Conservation (phyloP, 2,113 vertebrate species). For the Psilopsiagon aymara region DNA sequence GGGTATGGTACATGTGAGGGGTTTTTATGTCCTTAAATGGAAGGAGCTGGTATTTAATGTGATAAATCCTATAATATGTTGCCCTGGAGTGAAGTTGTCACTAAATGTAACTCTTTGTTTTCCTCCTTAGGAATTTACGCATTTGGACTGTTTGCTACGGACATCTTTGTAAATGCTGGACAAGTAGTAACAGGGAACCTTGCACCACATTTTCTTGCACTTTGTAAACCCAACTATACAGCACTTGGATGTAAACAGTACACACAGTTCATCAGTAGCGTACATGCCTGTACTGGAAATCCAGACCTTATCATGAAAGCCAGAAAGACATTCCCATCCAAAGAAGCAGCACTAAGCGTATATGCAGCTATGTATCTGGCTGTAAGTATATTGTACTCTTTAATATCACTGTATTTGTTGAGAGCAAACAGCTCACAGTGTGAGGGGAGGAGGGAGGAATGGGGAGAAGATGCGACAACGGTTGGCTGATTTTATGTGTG, state of each 20-base stretch:
- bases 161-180: constrained; percentile 98
- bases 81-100: neutral
- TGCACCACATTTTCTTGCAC: constrained; percentile 94
- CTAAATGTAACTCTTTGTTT: constrained; percentile 53
- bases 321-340: constrained; percentile 97
- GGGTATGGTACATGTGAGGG: neutral
- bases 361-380: constrained; percentile 95
- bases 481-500: neutral
- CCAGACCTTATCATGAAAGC: constrained; percentile 90
- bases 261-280: constrained; percentile 93
- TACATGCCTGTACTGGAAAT: constrained; percentile 94
- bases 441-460: constrained; percentile 12
- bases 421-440: neutral
- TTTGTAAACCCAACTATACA: constrained; percentile 97
- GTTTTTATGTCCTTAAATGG: neutral
- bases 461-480: neutral
- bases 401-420: neutral
- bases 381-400: constrained; percentile 79
- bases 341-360: constrained; percentile 95
- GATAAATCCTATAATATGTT: neutral
- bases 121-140: constrained; percentile 90
- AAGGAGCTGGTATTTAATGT: neutral
- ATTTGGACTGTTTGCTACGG: constrained; percentile 96
- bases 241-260: constrained; percentile 94
- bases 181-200: constrained; percentile 98